These are phyloP conservation scores for Stictocephala bisonia DNA, from an alignment of 2,888 invertebrate genomes.

Conservation along the genomic window DNA sequence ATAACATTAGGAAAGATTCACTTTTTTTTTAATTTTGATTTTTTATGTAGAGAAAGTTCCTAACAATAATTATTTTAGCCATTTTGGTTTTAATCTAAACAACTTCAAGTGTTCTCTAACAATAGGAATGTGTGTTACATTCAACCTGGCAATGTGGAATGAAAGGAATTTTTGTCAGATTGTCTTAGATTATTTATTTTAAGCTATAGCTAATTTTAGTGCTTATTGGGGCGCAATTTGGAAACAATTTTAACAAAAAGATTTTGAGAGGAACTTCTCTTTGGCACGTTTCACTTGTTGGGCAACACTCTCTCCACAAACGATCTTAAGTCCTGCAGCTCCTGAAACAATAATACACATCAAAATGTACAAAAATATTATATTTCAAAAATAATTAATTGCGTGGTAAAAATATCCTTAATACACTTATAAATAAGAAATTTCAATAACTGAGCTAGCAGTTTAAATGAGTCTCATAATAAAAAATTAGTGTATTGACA, in stretches of 20 bases:
- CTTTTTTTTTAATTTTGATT: too few relatives aligned
- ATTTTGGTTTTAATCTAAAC: not conserved
- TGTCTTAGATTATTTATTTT: not conserved
- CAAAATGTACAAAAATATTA: constrained; percentile 47
- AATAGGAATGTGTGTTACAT: constrained; percentile 14
- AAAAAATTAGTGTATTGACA: too few relatives aligned
- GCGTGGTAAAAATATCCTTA: not conserved
- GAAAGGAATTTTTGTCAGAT: not conserved
- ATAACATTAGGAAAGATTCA: not conserved
- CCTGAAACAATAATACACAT: constrained; percentile 65
- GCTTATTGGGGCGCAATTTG: constrained; percentile 17
- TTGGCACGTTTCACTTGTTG: constrained; percentile 50
- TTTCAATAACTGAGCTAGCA: too few relatives aligned
- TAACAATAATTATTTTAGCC: too few relatives aligned
- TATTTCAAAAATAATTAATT: constrained; percentile 4
- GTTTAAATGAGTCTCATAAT: too few relatives aligned
- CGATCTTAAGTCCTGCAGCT: constrained; percentile 77
- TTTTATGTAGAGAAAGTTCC: too few relatives aligned
- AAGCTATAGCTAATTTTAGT: constrained; percentile 18
- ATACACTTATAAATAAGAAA: too few relatives aligned
- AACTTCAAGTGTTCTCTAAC: constrained; percentile 2
- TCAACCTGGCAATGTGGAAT: not conserved
- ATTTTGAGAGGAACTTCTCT: not conserved
- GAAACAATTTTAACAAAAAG: constrained; percentile 7
- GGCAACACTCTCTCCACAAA: constrained; percentile 64